phyloP scores from a whole-genome alignment of 2,113 vertebrate species.

The Amphiprion ocellaris region DNA sequence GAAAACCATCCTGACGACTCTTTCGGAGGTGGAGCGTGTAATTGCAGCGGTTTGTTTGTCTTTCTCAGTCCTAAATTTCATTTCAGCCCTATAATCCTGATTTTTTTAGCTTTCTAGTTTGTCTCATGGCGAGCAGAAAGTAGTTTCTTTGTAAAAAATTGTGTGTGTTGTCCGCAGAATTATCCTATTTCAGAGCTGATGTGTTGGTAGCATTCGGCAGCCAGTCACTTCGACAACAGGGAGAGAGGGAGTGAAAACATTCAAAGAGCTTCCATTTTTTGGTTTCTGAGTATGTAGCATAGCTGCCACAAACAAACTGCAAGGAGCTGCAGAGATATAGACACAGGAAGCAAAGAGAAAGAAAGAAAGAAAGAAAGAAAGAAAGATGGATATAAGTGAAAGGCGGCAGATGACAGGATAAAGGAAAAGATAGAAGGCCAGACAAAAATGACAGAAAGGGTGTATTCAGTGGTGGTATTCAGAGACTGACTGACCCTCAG shows the following conservation, averaged over 20 bases:
- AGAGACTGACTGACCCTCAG: neutral
- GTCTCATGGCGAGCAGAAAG: neutral
- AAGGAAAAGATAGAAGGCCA: neutral
- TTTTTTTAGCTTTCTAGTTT: slow-evolving; percentile 7
- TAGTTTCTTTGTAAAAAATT: neutral
- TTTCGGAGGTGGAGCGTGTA: slow-evolving; percentile 33
- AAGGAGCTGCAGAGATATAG: neutral
- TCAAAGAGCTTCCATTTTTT: slow-evolving; percentile 4
- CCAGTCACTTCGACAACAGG: slow-evolving; percentile 11
- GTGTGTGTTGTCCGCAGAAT: neutral
- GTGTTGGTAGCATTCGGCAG: neutral
- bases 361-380: neutral
- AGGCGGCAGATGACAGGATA: slow-evolving; percentile 1
- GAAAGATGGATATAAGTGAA: neutral
- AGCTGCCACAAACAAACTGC: slow-evolving; percentile 1
- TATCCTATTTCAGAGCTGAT: slow-evolving; percentile 13
- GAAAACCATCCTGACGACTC: slow-evolving; percentile 31
- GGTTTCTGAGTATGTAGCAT: neutral
- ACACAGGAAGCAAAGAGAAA: neutral
- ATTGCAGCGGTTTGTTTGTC: slow-evolving; percentile 43
- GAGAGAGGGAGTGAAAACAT: neutral
- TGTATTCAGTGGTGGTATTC: neutral
- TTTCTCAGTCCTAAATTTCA: slow-evolving; percentile 28
- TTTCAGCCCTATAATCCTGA: slow-evolving; percentile 19
- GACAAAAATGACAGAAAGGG: neutral